Evolutionary conservation across 1,140 invertebrate genomes (phyloP).

Genomic region (Drepana arcuata): DNA sequence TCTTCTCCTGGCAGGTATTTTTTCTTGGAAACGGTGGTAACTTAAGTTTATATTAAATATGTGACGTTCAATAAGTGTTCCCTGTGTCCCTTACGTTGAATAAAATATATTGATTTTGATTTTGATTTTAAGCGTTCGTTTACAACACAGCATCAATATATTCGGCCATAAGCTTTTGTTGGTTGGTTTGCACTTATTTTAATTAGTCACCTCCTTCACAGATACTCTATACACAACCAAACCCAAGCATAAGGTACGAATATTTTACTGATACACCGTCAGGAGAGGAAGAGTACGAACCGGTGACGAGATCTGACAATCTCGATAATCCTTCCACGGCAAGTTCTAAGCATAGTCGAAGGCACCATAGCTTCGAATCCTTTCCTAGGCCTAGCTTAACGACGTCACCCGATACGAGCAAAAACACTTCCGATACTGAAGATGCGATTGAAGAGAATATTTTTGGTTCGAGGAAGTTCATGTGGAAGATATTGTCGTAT

Average conservation of each 20-base stretch:
- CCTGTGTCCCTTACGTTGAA: too few species aligned
- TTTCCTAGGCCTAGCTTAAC: constrained; percentile 16
- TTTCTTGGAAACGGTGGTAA: too few species aligned
- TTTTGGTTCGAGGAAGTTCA: constrained; percentile 75
- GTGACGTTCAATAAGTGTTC: too few species aligned
- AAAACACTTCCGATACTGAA: constrained; percentile 18
- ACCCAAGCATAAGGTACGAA: constrained; percentile 90
- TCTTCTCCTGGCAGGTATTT: too few species aligned
- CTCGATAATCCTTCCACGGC: constrained; percentile 21
- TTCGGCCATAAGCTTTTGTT: too few species aligned
- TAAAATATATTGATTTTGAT: too few species aligned
- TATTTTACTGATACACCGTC: constrained; percentile 75
- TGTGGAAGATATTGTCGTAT: constrained; percentile 85
- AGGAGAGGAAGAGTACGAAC: constrained; percentile 43
- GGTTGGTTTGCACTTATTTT: too few species aligned
- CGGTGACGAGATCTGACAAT: constrained; percentile 22
- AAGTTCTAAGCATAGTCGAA: constrained; percentile 41
- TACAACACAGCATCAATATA: too few species aligned
- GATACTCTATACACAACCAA: constrained; percentile 84
- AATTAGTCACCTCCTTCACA: too few species aligned
- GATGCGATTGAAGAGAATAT: constrained; percentile 32
- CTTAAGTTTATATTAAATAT: too few species aligned
- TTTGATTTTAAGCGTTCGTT: too few species aligned
- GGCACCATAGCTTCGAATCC: constrained; percentile 44
- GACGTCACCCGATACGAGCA: background rate